Evolutionary conservation across 2,797 vertebrate genomes (phyloP).

Genomic region (Urosaurus nigricauda): DNA sequence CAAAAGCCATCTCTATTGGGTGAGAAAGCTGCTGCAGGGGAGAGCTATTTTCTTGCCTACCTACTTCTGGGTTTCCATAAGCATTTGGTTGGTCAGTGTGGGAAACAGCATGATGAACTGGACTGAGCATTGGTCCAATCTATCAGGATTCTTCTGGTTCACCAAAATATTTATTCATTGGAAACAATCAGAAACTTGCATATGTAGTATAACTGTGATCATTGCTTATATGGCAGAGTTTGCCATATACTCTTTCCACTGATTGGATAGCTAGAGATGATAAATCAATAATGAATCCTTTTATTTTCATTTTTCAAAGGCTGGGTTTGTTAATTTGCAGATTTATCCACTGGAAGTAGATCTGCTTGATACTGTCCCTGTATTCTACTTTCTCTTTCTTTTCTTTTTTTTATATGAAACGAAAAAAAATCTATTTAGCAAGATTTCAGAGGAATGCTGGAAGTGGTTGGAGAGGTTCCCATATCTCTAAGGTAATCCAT

Average conservation of each 20-base stretch:
- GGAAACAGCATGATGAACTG: not conserved
- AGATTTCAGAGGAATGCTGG: constrained; percentile 32
- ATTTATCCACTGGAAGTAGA: not conserved
- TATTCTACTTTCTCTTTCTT: not conserved
- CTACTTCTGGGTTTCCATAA: not conserved
- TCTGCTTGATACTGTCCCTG: not conserved
- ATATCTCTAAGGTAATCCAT: constrained; percentile 26
- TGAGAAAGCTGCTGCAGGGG: too few relatives aligned
- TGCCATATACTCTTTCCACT: too few relatives aligned
- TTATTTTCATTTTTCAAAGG: not conserved
- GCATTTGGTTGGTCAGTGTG: not conserved
- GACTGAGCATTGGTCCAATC: not conserved
- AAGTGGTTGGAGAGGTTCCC: constrained; percentile 37
- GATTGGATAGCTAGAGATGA: too few relatives aligned
- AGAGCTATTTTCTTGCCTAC: not conserved
- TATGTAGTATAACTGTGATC: not conserved
- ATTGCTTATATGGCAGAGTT: not conserved
- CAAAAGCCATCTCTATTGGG: too few relatives aligned
- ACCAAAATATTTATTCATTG: not conserved
- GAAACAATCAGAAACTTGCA: not conserved
- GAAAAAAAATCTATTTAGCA: constrained; percentile 31
- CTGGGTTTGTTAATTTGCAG: not conserved
- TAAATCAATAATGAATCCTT: not conserved
- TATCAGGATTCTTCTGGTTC: not conserved
- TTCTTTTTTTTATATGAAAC: constrained; percentile 40